These are phyloP conservation scores for Diloba caeruleocephala DNA, from an alignment of 2,888 invertebrate species.

Conservation along the genomic window DNA sequence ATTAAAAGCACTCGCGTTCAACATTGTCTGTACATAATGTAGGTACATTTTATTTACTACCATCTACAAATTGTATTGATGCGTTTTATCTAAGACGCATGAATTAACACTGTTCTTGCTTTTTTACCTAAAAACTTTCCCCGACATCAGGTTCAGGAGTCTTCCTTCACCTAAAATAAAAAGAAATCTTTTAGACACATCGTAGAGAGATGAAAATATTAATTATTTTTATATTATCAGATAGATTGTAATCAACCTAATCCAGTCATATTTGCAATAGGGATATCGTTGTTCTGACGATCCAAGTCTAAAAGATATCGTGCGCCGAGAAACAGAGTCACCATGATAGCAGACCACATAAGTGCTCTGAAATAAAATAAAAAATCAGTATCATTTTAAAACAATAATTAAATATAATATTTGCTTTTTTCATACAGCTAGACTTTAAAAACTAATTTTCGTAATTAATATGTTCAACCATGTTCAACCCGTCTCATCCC, in stretches of 20 bases:
- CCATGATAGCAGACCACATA: slow-evolving; percentile 26
- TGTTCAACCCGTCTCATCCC: no score
- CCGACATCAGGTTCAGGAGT: slow-evolving; percentile 29
- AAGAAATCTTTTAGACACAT: not conserved
- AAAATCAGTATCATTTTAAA: not conserved
- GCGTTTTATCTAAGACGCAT: not conserved
- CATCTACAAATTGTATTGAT: not conserved
- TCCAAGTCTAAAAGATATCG: slow-evolving; percentile 35
- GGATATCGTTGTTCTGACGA: slow-evolving; percentile 14
- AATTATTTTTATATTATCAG: not conserved
- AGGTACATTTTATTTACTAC: no score
- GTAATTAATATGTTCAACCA: no score
- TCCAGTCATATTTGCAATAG: slow-evolving; percentile 33
- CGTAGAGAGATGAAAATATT: not conserved
- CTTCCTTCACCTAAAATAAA: slow-evolving; percentile 27
- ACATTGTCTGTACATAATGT: no score
- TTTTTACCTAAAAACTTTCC: slow-evolving; percentile 21
- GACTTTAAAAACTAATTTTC: no score
- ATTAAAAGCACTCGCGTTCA: no score
- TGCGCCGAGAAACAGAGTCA: slow-evolving; percentile 31
- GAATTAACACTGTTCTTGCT: not conserved
- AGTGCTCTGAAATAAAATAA: slow-evolving; percentile 31
- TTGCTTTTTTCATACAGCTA: no score
- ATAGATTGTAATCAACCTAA: slow-evolving; percentile 15
- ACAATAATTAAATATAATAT: not conserved